Evolutionary conservation across 2,113 vertebrate genomes (phyloP), one percentile per base, ranked within the genome.

Genomic region (Dicentrarchus labrax): DNA sequence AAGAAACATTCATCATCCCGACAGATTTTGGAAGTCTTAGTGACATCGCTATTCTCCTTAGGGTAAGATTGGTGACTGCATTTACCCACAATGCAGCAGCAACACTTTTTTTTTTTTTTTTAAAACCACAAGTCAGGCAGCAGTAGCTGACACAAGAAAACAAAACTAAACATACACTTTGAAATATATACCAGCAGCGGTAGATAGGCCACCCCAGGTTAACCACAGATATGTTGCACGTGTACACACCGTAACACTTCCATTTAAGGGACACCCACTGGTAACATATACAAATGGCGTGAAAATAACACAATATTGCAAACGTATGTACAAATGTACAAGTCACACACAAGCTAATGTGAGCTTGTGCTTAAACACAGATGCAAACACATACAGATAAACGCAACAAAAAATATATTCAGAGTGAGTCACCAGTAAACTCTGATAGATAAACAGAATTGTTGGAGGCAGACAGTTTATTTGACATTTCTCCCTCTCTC

Each of bases 171-270:
- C 89, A 92, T 54, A 83, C 71, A 74, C 60, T 89, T 64, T 79
- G 73, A 89, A 86, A 87, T 67, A 77, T 84, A 85, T 43, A 86
- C 75, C 69, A 78, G 57, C 80, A 78, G 81, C 36, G 69, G 73
- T 80, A 83, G 80, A 89, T 69, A 83, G 90, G 87, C 82, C 86
- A 81, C 62, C 67, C 85, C 80, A 61, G 48, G 71, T 80, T 89
- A 79, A 82, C 90, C 90, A 84, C 85, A 92, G 72, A 85, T 78
- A 80, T 50, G 85, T 41, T 83, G 73, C 83, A 91, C n/a, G 10
- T 74, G 53, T 69, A 69, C 53, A 81, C 54, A 53, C 19, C 0
- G 6, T 15, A 68, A 76, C 74, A 77, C 88, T 51, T 78, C 38
- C 57, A 79, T 72, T 60, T 13, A 12, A 30, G 64, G 68, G 77